These are phyloP conservation scores for Lagenorhynchus albirostris DNA, from an alignment of 2,113 vertebrate genomes.

Conservation along the genomic window DNA sequence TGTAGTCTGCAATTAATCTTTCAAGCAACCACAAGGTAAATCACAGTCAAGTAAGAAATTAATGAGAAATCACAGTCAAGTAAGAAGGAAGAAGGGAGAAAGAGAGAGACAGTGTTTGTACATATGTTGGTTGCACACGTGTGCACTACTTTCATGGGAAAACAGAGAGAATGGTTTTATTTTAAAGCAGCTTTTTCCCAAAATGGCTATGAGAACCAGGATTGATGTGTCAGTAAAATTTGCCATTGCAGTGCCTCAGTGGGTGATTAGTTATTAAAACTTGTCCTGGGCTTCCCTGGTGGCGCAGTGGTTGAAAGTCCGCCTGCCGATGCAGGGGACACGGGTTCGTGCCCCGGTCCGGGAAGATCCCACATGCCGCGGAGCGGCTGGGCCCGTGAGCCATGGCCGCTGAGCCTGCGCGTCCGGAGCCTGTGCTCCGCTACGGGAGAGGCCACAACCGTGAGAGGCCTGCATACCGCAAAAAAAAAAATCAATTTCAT, in stretches of 20 bases:
- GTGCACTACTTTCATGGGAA: background rate
- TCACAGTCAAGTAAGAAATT: background rate
- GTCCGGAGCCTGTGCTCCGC: too few relatives aligned
- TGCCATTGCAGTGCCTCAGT: conserved; percentile 45
- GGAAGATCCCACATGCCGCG: too few relatives aligned
- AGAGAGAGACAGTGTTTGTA: background rate
- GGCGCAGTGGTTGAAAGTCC: too few relatives aligned
- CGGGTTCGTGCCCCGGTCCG: too few relatives aligned
- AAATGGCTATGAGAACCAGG: background rate
- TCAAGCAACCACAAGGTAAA: background rate
- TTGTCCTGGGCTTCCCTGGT: background rate
- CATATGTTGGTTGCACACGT: background rate
- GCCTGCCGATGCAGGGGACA: too few relatives aligned
- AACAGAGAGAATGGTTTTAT: background rate
- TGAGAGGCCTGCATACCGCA: too few relatives aligned
- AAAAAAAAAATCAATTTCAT: background rate
- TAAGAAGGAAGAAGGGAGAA: background rate
- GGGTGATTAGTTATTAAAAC: conserved; percentile 52
- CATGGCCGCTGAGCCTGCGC: too few relatives aligned
- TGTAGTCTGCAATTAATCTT: background rate
- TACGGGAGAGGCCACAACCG: too few relatives aligned
- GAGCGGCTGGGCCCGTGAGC: too few relatives aligned
- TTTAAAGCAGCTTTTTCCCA: background rate
- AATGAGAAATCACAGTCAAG: background rate
- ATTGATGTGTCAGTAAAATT: background rate